phyloP scores from a whole-genome alignment of 2,113 vertebrate genomes.

The Thymallus thymallus region DNA sequence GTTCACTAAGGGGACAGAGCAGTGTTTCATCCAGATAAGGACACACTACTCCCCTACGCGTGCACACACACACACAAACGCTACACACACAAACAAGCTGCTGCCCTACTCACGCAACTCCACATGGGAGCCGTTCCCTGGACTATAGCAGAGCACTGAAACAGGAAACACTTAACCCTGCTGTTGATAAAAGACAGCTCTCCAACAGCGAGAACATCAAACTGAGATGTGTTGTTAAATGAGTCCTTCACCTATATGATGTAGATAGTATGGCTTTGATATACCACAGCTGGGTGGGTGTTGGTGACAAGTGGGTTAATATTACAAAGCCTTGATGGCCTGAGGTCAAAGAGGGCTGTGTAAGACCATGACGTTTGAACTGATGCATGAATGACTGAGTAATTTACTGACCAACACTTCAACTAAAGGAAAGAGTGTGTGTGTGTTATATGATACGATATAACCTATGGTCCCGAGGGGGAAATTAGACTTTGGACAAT shows the following conservation, averaged over 20 bases:
- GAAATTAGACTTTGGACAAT: no score
- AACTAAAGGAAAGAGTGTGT: neutral
- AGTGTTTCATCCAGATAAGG: slow-evolving; percentile 47
- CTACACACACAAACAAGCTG: slow-evolving; percentile 10
- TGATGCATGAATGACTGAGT: neutral
- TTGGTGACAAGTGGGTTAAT: neutral
- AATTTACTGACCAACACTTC: neutral
- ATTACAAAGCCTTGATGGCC: neutral
- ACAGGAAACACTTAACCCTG: neutral
- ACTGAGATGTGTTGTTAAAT: neutral
- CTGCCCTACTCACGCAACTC: neutral
- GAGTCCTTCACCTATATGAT: neutral
- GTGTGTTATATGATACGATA: neutral
- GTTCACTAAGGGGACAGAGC: slow-evolving; percentile 47
- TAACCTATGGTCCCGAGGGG: no score
- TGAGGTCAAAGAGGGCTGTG: no score
- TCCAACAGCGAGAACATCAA: neutral
- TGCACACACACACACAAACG: neutral
- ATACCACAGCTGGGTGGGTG: neutral
- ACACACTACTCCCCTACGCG: slow-evolving; percentile 3
- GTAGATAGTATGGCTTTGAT: neutral
- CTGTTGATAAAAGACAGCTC: neutral
- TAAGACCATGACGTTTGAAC: neutral
- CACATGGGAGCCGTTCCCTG: neutral
- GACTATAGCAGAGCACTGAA: neutral